phyloP scores from a whole-genome alignment of 2,797 vertebrate species.

The Leontocebus nigricollis region DNA sequence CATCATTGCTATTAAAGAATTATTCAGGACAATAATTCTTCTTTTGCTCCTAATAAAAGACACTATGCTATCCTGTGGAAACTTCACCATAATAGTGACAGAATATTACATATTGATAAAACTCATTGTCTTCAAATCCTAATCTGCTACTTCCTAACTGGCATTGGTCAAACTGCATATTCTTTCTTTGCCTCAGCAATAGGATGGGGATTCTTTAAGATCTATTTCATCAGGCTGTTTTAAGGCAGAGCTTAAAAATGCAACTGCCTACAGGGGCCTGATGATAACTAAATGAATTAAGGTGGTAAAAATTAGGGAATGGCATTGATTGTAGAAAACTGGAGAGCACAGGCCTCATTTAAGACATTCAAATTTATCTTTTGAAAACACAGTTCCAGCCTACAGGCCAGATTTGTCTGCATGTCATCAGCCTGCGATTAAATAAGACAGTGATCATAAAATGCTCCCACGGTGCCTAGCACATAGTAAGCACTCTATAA shows the following conservation, averaged over 20 bases:
- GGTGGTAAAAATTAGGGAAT: background rate
- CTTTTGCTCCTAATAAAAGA: background rate
- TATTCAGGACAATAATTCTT: background rate
- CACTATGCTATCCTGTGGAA: background rate
- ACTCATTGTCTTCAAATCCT: background rate
- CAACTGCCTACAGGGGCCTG: background rate
- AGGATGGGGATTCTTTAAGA: background rate
- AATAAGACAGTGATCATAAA: constrained; percentile 49
- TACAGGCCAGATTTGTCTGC: background rate
- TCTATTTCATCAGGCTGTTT: background rate
- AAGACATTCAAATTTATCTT: background rate
- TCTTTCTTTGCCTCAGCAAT: background rate
- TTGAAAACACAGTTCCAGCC: background rate
- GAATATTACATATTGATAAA: background rate
- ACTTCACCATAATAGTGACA: background rate
- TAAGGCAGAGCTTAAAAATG: background rate
- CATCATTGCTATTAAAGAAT: background rate
- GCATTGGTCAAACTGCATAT: background rate
- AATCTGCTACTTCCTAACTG: background rate
- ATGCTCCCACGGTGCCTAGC: background rate
- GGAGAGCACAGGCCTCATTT: background rate
- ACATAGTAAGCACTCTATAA: constrained; percentile 52
- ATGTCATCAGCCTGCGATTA: background rate
- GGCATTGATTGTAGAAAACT: background rate
- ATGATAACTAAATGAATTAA: background rate